Evolutionary conservation across 2,888 invertebrate species (phyloP).

Genomic region (Matsumyia berberina): DNA sequence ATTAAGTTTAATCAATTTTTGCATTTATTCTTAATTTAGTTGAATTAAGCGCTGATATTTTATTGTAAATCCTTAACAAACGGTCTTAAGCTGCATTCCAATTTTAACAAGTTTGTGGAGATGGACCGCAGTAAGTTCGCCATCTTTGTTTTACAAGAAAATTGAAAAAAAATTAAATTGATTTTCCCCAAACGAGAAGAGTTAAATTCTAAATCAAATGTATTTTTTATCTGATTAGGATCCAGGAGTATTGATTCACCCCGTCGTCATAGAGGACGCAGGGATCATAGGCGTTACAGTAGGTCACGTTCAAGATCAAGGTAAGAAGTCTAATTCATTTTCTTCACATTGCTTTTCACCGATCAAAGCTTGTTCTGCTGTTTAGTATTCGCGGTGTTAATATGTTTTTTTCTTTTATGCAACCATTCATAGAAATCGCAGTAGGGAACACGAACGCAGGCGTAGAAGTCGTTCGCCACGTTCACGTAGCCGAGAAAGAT

Average conservation of each 20-base stretch:
- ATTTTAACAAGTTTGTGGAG: constrained; percentile 60
- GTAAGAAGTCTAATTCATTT: constrained; percentile 44
- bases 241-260: constrained; percentile 78
- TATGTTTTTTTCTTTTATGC: neutral
- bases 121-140: constrained; percentile 75
- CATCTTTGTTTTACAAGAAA: constrained; percentile 60
- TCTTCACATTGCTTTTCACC: neutral
- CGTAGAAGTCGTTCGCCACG: constrained; percentile 80
- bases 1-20: neutral
- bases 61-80: neutral
- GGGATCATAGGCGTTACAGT: constrained; percentile 81
- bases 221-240: constrained; percentile 37
- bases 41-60: neutral
- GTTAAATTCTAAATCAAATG: neutral
- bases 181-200: neutral
- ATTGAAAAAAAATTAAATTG: neutral
- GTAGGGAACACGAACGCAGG: constrained; percentile 80
- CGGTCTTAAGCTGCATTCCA: constrained; percentile 65
- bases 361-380: neutral
- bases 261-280: constrained; percentile 77
- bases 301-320: constrained; percentile 83
- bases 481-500: constrained; percentile 83
- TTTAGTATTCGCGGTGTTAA: neutral
- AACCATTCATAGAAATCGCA: constrained; percentile 80
- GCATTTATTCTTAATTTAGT: neutral